Percentiles rank a stretch among this genome's conserved stretches.
Evolutionary conservation across 2,888 invertebrate species (phyloP).

Genomic region (Pterostichus niger): DNA sequence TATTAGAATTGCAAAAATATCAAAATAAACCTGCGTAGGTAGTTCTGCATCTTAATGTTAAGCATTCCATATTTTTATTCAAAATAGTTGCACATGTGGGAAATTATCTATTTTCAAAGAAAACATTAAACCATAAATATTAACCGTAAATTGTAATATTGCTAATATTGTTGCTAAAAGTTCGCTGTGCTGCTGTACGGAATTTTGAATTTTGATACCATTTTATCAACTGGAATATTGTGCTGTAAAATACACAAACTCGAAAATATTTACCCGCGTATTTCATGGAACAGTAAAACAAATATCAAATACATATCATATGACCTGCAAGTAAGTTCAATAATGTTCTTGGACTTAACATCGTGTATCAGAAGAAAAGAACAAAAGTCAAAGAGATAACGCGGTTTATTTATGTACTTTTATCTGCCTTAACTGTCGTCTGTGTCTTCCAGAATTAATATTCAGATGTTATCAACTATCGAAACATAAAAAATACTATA

Average conservation of each 20-base stretch:
- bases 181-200: too few species aligned
- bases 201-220: background rate
- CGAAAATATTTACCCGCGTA: background rate
- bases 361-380: conserved; percentile 31
- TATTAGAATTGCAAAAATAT: conserved; percentile 1
- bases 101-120: too few species aligned
- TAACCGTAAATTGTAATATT: too few species aligned
- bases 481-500: conserved; percentile 34
- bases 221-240: background rate
- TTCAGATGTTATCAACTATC: conserved; percentile 18
- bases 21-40: background rate
- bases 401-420: conserved; percentile 51
- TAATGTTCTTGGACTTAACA: conserved; percentile 30
- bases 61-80: too few species aligned
- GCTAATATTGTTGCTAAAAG: too few species aligned
- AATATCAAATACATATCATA: conserved; percentile 6
- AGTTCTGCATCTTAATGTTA: too few species aligned
- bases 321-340: conserved; percentile 47
- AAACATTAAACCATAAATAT: too few species aligned
- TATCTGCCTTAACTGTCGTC: conserved; percentile 28
- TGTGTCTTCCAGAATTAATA: conserved; percentile 30
- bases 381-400: conserved; percentile 50
- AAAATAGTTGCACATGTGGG: too few species aligned
- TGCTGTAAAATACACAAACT: background rate
- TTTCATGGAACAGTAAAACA: conserved; percentile 29